Evolutionary conservation across 2,113 vertebrate species (phyloP).

Genomic region (Pandion haliaetus): DNA sequence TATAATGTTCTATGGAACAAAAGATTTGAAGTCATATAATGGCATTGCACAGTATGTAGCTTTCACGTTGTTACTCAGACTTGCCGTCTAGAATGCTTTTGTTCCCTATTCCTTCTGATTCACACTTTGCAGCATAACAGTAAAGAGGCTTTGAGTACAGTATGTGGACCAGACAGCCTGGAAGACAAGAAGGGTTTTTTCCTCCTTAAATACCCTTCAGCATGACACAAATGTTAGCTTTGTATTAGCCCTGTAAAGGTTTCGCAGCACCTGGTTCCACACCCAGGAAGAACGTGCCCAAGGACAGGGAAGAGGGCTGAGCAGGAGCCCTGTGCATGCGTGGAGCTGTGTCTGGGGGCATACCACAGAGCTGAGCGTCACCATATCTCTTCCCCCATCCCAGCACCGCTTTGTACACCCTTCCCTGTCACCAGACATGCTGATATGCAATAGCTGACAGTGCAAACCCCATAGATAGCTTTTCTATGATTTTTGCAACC

Average conservation of each 20-base stretch:
- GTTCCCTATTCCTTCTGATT: background rate
- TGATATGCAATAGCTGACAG: background rate
- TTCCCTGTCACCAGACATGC: background rate
- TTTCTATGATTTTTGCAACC: background rate
- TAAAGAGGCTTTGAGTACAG: constrained; percentile 14
- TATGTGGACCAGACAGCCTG: background rate
- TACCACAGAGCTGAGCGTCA: rapidly evolving
- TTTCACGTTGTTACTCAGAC: background rate
- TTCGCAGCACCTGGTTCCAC: background rate
- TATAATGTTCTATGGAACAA: constrained; percentile 52
- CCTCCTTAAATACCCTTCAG: background rate
- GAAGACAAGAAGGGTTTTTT: constrained; percentile 16
- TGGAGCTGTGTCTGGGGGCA: background rate
- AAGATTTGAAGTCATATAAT: constrained; percentile 19
- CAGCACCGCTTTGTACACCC: background rate
- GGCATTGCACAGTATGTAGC: background rate
- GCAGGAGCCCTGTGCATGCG: rapidly evolving
- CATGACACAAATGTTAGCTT: background rate
- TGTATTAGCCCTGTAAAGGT: background rate
- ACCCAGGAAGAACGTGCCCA: background rate
- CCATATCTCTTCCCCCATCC: rapidly evolving
- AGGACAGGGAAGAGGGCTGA: background rate
- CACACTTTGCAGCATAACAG: background rate
- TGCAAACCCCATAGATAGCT: background rate
- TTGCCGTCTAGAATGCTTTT: constrained; percentile 12